A percentile compares a stretch with the other conserved stretches of the same genome.
Evolutionary conservation across 2,113 vertebrate genomes (phyloP).

Genomic region (Pseudorectes ferrugineus): DNA sequence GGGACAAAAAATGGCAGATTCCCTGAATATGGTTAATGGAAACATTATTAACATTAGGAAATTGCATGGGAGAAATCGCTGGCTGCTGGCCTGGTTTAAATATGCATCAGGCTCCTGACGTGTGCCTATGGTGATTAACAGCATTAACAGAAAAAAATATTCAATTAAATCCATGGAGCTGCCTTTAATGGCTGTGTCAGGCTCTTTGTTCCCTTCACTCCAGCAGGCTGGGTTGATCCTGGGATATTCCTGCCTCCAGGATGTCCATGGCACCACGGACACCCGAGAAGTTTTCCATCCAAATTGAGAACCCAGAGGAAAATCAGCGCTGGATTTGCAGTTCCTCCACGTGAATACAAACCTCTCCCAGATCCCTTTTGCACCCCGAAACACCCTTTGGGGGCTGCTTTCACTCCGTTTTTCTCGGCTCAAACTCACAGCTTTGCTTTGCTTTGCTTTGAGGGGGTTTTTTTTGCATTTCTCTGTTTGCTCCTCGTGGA

Average conservation of each 20-base stretch:
- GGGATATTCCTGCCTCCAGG: not conserved
- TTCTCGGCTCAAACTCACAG: not conserved
- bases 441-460: not conserved
- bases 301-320: rapidly evolving
- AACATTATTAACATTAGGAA: slow-evolving; percentile 53
- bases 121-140: not conserved
- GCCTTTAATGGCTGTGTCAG: not conserved
- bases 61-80: slow-evolving; percentile 29
- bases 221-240: not conserved
- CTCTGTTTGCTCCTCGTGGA: not conserved
- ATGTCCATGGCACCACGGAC: rapidly evolving
- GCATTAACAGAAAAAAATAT: not conserved
- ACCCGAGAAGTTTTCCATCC: not conserved
- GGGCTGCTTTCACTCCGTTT: not conserved
- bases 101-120: not conserved
- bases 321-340: not conserved
- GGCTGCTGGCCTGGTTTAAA: slow-evolving; percentile 34
- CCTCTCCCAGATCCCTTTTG: not conserved
- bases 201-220: not conserved
- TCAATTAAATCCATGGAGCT: not conserved
- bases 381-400: not conserved
- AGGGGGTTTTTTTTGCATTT: not conserved
- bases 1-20: slow-evolving; percentile 42
- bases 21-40: slow-evolving; percentile 42
- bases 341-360: not conserved